Conservation (phyloP, 2,888 invertebrate genomes). For the Onchidella celtica region DNA sequence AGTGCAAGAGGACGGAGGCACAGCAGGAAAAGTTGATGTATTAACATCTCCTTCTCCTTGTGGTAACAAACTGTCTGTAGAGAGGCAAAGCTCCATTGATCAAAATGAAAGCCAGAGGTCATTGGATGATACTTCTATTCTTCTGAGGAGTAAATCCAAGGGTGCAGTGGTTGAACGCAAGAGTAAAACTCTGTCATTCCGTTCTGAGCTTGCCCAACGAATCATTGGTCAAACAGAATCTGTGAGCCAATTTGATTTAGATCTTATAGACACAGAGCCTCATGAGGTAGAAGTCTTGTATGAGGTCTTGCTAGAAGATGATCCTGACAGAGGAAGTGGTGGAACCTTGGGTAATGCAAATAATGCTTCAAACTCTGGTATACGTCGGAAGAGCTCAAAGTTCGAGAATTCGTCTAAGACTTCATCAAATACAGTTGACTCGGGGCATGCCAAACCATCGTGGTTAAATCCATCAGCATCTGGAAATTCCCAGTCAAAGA, state of each 20-base stretch:
- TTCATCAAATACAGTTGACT: not conserved
- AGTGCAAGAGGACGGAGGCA: not conserved
- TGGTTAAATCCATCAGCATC: not conserved
- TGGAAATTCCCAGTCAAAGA: not conserved
- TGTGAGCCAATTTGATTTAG: constrained; percentile 38
- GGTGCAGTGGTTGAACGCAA: not conserved
- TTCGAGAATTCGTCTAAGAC: not conserved
- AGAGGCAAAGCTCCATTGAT: not conserved
- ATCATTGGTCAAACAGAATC: constrained; percentile 34
- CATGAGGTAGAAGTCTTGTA: constrained; percentile 55
- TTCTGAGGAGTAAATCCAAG: not conserved
- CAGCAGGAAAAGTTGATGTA: not conserved
- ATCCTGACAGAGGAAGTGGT: constrained; percentile 20
- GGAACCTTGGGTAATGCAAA: not conserved
- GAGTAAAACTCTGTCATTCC: constrained; percentile 53
- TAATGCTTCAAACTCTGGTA: not conserved
- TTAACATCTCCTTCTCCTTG: too few species aligned
- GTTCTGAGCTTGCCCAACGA: constrained; percentile 55
- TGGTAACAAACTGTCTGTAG: not conserved
- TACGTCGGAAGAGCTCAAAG: not conserved
- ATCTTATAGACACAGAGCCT: constrained; percentile 28
- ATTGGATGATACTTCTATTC: not conserved
- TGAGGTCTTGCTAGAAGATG: constrained; percentile 53
- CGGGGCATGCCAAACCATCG: not conserved
- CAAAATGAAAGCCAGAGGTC: not conserved